phyloP scores from a whole-genome alignment of 2,888 invertebrate species.

The Autographa pulchrina region DNA sequence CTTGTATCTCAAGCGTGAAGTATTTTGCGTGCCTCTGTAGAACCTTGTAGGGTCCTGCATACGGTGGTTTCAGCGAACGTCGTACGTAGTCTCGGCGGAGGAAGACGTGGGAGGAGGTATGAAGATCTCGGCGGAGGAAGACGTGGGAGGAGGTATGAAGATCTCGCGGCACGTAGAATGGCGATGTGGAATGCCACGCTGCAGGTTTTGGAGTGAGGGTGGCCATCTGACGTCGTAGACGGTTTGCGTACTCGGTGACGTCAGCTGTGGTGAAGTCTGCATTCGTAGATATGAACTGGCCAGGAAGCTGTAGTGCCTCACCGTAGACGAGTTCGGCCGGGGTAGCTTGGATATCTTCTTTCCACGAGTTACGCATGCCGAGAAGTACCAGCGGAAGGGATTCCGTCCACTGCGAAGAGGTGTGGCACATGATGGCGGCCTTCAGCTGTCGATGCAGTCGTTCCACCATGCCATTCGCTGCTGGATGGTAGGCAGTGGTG shows the following conservation, averaged over 20 bases:
- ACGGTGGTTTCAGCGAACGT: slow-evolving; percentile 12
- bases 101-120: slow-evolving; percentile 13
- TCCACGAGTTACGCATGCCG: slow-evolving; percentile 22
- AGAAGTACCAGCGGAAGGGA: slow-evolving; percentile 16
- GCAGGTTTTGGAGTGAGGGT: slow-evolving; percentile 7
- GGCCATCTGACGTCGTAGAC: slow-evolving; percentile 7
- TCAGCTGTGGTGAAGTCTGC: slow-evolving; percentile 3
- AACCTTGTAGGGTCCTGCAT: slow-evolving; percentile 9
- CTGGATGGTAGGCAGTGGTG: too few relatives aligned
- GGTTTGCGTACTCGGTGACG: background rate
- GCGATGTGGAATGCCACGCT: slow-evolving; percentile 3
- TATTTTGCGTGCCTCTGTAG: background rate
- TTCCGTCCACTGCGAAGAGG: slow-evolving; percentile 12
- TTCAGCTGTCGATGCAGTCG: too few relatives aligned
- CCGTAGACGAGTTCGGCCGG: slow-evolving; percentile 18
- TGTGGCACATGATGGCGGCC: slow-evolving; percentile 21
- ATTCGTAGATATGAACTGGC: background rate
- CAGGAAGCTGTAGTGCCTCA: background rate
- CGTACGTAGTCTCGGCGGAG: slow-evolving; percentile 8
- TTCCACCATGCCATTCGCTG: too few relatives aligned
- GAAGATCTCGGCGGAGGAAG: slow-evolving; percentile 10
- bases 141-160: slow-evolving; percentile 5
- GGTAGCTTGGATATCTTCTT: slow-evolving; percentile 19
- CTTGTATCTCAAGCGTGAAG: background rate
- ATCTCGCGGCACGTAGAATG: slow-evolving; percentile 14